These are phyloP conservation scores for Zaprionus bogoriensis DNA, from an alignment of 2,888 invertebrate genomes.

Conservation along the genomic window DNA sequence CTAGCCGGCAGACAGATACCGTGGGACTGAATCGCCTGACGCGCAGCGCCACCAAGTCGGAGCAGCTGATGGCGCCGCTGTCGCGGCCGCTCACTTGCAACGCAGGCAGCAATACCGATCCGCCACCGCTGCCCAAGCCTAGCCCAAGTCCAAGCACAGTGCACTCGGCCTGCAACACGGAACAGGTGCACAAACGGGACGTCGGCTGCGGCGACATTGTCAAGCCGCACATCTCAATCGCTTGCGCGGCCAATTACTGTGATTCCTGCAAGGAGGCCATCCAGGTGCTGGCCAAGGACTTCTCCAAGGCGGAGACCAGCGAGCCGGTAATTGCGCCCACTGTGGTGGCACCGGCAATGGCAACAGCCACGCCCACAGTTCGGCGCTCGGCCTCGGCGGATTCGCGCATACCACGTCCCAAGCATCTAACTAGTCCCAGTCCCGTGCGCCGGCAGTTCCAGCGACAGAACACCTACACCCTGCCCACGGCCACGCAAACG, in stretches of 20 bases:
- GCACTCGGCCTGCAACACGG: conserved; percentile 80
- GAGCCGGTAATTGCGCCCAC: neutral
- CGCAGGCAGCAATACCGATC: conserved; percentile 69
- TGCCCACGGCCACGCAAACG: conserved; percentile 44
- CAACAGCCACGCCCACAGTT: conserved; percentile 3
- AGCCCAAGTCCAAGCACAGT: conserved; percentile 49
- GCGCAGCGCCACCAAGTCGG: conserved; percentile 68
- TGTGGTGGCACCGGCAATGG: neutral
- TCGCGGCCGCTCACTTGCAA: conserved; percentile 51
- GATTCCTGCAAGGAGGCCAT: conserved; percentile 86
- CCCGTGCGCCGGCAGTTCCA: conserved; percentile 78
- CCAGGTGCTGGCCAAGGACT: conserved; percentile 84
- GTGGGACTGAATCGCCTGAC: conserved; percentile 74
- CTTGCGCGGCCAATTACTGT: conserved; percentile 85
- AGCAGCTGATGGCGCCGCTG: conserved; percentile 64
- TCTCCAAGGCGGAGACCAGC: conserved; percentile 65
- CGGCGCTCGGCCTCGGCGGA: conserved; percentile 63
- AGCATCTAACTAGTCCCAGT: conserved; percentile 80
- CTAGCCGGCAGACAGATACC: conserved; percentile 82
- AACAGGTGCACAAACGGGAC: conserved; percentile 83
- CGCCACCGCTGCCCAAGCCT: conserved; percentile 21
- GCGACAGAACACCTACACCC: conserved; percentile 82
- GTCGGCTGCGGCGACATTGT: conserved; percentile 84
- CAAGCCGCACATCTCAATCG: conserved; percentile 83
- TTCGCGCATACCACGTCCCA: conserved; percentile 81